These are phyloP conservation scores for Patella pellucida DNA, from an alignment of 2,888 invertebrate species.

Conservation along the genomic window DNA sequence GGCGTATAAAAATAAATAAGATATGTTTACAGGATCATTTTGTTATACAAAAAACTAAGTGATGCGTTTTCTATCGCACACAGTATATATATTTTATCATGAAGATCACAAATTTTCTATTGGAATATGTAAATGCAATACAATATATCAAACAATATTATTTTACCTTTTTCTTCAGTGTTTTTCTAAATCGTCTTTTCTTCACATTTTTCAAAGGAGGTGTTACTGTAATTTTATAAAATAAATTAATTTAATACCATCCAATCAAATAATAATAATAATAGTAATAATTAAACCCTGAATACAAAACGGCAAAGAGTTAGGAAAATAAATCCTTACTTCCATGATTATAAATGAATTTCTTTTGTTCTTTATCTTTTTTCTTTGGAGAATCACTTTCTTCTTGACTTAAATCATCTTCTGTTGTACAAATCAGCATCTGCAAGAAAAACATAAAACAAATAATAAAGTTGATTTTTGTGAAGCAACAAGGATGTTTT, in stretches of 20 bases:
- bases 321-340: conserved; percentile 59
- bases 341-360: conserved; percentile 95
- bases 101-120: too few species aligned
- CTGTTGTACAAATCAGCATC: conserved; percentile 88
- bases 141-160: too few species aligned
- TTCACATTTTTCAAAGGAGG: conserved; percentile 96
- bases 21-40: too few species aligned
- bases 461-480: too few species aligned
- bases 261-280: not conserved
- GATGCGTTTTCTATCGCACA: too few species aligned
- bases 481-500: too few species aligned
- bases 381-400: conserved; percentile 63
- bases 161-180: conserved; percentile 87
- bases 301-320: not conserved
- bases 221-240: conserved; percentile 76
- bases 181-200: conserved; percentile 92
- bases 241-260: not conserved
- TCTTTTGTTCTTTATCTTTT: conserved; percentile 78
- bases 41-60: too few species aligned
- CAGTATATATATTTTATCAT: too few species aligned
- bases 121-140: too few species aligned
- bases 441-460: conserved; percentile 56
- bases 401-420: conserved; percentile 77
- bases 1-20: too few species aligned
- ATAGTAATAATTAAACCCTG: not conserved